Conservation (phyloP, 2,113 vertebrate species). For the Plecturocebus donacophilus region DNA sequence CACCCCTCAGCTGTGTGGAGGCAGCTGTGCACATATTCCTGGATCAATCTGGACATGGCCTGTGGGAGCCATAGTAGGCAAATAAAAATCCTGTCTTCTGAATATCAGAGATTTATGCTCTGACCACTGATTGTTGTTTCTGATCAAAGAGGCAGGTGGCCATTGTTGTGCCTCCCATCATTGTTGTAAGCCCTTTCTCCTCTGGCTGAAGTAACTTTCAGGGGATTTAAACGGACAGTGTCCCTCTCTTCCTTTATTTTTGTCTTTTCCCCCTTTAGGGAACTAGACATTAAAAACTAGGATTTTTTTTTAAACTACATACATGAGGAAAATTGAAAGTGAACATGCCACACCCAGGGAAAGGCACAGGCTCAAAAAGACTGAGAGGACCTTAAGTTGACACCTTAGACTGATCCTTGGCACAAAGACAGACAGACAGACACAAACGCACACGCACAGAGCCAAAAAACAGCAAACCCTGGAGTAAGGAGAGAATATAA, state of each 20-base stretch:
- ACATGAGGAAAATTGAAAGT: not conserved
- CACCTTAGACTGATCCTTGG: not conserved
- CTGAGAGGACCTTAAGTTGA: not conserved
- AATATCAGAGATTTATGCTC: not conserved
- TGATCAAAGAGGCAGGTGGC: not conserved
- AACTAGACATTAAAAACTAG: not conserved
- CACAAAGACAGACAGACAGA: not conserved
- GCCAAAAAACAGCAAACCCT: not conserved
- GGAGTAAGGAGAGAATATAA: not conserved
- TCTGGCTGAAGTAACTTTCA: not conserved
- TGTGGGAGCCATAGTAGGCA: not conserved
- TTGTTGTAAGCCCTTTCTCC: accelerated
- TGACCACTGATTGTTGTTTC: not conserved
- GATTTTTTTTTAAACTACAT: not conserved
- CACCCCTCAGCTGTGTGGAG: not conserved
- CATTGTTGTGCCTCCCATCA: too few relatives aligned
- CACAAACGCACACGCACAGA: too few relatives aligned
- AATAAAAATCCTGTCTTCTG: not conserved
- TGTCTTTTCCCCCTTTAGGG: not conserved
- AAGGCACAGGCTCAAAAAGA: not conserved
- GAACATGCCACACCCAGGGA: not conserved
- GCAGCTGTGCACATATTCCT: not conserved
- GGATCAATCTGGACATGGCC: not conserved
- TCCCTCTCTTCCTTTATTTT: not conserved
- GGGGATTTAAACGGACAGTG: too few relatives aligned